Evolutionary conservation across 2,113 vertebrate genomes (phyloP), one percentile per base, ranked within the genome.

Genomic region (Daboia siamensis): DNA sequence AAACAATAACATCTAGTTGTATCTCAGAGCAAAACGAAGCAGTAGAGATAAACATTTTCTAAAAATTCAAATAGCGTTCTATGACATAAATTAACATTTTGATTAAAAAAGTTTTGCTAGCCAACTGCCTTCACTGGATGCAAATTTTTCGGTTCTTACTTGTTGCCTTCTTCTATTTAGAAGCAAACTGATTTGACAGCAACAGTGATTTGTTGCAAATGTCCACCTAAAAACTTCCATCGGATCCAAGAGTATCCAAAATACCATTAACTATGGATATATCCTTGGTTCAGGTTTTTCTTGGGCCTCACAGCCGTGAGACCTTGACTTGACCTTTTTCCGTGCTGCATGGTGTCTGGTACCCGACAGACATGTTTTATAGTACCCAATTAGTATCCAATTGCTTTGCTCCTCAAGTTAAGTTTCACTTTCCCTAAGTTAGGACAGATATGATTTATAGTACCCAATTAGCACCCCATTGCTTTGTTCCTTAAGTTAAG

Each of bases 21-120:
- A 90, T 88, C 80, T 93, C 87, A 92, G 92, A 93, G 85, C 23
- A 94, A 95, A 94, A 96, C 59, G 90, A 89, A 93, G 89, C 93
- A 17, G 84, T 90, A 24, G 74, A 86, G 20, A 15, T 24, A 92
- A 80, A 94, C 93, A 94, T 93, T 94, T 93, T 21, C 13, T 61
- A 93, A 86, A 23, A 92, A 87, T n/a, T 7, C 59, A 59, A 92
- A 92, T 59, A 88, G 55, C 21, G 57, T 89, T 94, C 46, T 86
- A 51, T 57, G 33, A 10, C 1, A 87, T 55, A 95, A 93, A 90
- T 86, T 91, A 93, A 74, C 56, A 69, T 92, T 93, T 89, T 44
- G 12, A 29, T 55, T 89, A 94, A 93, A 59, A 93, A 94, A 29
- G 57, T 9, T 24, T 56, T 54, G 33, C 7, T 26, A 84, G 52